Percentiles rank a stretch among this genome's conserved stretches.
Conservation (phyloP, 2,113 vertebrate genomes). For the Arvicanthis niloticus region DNA sequence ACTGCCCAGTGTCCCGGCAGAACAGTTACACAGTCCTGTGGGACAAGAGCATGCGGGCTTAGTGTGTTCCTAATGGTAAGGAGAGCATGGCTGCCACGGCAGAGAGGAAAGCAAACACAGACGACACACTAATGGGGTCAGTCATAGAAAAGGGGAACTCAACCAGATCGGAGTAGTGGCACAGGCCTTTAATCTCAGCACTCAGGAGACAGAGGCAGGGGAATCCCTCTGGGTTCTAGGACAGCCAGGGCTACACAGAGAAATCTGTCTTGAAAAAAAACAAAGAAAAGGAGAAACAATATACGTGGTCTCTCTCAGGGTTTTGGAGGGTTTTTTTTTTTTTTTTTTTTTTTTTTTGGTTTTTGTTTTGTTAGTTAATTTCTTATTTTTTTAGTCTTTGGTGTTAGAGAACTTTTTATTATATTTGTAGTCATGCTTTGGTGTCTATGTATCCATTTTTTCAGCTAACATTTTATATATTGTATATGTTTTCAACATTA, state of each 20-base stretch:
- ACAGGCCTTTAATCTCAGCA: background rate
- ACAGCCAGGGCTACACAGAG: background rate
- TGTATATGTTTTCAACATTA: conserved; percentile 3
- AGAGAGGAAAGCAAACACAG: background rate
- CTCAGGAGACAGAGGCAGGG: background rate
- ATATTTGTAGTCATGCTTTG: background rate
- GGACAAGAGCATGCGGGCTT: background rate
- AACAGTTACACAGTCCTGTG: background rate
- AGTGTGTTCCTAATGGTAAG: background rate
- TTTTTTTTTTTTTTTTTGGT: too few species aligned
- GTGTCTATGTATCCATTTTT: background rate
- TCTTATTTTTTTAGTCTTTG: background rate
- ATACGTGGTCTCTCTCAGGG: background rate
- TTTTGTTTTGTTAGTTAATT: background rate
- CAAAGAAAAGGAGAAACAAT: background rate
- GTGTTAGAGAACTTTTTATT: conserved; percentile 39
- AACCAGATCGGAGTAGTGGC: background rate
- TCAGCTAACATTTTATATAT: background rate
- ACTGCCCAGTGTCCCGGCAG: background rate
- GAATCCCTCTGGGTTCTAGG: background rate
- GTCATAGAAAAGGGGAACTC: background rate
- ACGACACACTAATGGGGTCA: background rate
- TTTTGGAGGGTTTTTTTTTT: background rate
- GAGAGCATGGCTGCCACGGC: background rate
- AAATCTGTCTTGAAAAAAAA: background rate